Conservation (phyloP, 2,113 vertebrate species). For the Herpailurus yagouaroundi region DNA sequence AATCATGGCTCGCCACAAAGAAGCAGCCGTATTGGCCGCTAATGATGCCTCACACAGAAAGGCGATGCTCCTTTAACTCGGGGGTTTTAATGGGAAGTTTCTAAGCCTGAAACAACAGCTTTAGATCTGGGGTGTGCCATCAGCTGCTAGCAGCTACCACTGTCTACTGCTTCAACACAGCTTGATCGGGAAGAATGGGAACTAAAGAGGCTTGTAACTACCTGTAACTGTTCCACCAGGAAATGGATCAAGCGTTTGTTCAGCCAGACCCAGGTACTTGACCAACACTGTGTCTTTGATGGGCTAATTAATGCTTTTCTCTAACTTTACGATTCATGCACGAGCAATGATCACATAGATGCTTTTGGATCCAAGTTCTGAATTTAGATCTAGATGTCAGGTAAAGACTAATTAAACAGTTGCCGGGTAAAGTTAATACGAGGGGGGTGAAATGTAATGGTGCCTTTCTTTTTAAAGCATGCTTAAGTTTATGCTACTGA, state of each 20-base stretch:
- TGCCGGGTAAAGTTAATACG: conserved; percentile 46
- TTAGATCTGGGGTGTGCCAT: conserved; percentile 56
- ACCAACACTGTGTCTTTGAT: conserved; percentile 16
- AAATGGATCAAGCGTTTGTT: conserved; percentile 81
- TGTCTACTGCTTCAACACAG: conserved; percentile 53
- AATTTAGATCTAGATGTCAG: conserved; percentile 65
- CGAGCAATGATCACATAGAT: conserved; percentile 45
- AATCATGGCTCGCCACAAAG: conserved; percentile 76
- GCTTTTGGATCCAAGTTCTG: neutral
- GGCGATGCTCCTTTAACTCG: conserved; percentile 46
- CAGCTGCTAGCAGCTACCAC: conserved; percentile 33
- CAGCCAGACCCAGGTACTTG: conserved; percentile 83
- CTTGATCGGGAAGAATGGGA: conserved; percentile 69
- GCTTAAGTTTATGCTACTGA: conserved; percentile 42
- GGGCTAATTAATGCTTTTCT: conserved; percentile 62
- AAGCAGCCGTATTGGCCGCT: neutral
- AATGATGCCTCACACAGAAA: conserved; percentile 63
- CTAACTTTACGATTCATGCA: conserved; percentile 59
- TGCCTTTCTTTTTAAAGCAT: conserved; percentile 55
- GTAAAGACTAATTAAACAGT: conserved; percentile 58
- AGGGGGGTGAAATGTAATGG: neutral
- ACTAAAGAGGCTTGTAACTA: conserved; percentile 69
- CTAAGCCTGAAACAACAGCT: conserved; percentile 65
- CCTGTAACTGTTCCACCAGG: conserved; percentile 74
- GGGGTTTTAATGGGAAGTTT: conserved; percentile 63